These are phyloP conservation scores for Caerostris darwini DNA, from an alignment of 1,140 invertebrate genomes.

Conservation along the genomic window DNA sequence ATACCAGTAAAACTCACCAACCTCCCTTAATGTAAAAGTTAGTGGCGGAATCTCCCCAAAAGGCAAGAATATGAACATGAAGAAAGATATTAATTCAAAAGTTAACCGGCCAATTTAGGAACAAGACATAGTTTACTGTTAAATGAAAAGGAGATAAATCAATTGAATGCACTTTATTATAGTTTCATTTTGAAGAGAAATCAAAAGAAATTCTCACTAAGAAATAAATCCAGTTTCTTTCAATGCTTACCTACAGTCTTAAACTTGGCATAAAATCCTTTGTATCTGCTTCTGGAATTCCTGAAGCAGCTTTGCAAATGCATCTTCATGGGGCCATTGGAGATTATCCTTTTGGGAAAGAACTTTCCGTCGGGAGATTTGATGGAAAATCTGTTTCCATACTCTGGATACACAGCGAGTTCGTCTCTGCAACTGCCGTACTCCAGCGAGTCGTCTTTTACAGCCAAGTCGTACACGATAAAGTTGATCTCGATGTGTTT, in stretches of 20 bases:
- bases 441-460: conserved; percentile 57
- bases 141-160: too few relatives aligned
- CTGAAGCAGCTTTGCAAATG: conserved; percentile 78
- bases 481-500: conserved; percentile 78
- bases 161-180: too few relatives aligned
- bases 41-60: too few relatives aligned
- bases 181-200: too few relatives aligned
- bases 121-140: too few relatives aligned
- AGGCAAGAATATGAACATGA: too few relatives aligned
- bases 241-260: conserved; percentile 72
- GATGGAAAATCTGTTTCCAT: conserved; percentile 31
- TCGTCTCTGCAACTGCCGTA: conserved; percentile 77
- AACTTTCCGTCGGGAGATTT: conserved; percentile 62
- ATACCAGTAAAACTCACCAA: too few relatives aligned
- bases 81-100: too few relatives aligned
- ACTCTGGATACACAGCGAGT: conserved; percentile 73
- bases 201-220: too few relatives aligned
- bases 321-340: conserved; percentile 78
- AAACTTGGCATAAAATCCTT: conserved; percentile 77
- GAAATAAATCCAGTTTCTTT: too few relatives aligned
- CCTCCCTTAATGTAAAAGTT: too few relatives aligned
- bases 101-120: too few relatives aligned
- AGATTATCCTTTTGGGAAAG: conserved; percentile 79
- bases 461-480: conserved; percentile 79
- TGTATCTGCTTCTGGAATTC: conserved; percentile 78